A percentile compares a stretch with the other conserved stretches of the same genome.
Conservation (phyloP, 1,140 invertebrate species). For the Formica exsecta region DNA sequence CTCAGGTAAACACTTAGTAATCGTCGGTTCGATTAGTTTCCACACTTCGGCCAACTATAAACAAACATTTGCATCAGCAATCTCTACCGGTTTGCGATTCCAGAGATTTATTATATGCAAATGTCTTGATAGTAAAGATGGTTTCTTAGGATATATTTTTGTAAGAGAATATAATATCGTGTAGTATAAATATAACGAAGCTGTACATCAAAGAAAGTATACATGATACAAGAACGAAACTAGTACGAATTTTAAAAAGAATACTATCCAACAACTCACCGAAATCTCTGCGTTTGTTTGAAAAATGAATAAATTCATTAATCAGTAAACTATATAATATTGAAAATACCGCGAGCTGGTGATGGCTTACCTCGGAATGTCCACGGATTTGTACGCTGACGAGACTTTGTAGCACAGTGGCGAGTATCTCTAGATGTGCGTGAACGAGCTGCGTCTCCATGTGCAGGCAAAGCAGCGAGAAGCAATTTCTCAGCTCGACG, state of each 20-base stretch:
- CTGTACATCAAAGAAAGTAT: conserved; percentile 2
- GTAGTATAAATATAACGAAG: not conserved
- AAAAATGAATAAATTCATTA: conserved; percentile 37
- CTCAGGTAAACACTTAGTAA: conserved; percentile 87
- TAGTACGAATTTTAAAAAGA: not conserved
- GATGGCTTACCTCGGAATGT: conserved; percentile 88
- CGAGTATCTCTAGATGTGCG: conserved; percentile 90
- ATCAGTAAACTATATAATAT: conserved; percentile 6
- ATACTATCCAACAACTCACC: conserved; percentile 38
- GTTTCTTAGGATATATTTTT: not conserved
- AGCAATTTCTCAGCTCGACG: conserved; percentile 90
- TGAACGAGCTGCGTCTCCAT: conserved; percentile 92
- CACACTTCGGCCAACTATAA: conserved; percentile 88
- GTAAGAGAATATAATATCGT: not conserved
- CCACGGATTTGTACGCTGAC: conserved; percentile 88
- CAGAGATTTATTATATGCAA: conserved; percentile 8
- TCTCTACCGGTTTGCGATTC: not conserved
- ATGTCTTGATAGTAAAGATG: not conserved
- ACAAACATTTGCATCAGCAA: conserved; percentile 38
- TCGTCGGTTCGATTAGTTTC: conserved; percentile 87
- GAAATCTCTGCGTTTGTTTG: conserved; percentile 1
- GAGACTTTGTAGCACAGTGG: conserved; percentile 88
- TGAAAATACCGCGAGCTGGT: not conserved
- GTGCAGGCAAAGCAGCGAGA: conserved; percentile 91
- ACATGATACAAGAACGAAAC: not conserved